These are phyloP conservation scores for Eilema sororculum DNA, from an alignment of 2,888 invertebrate genomes.

Conservation along the genomic window DNA sequence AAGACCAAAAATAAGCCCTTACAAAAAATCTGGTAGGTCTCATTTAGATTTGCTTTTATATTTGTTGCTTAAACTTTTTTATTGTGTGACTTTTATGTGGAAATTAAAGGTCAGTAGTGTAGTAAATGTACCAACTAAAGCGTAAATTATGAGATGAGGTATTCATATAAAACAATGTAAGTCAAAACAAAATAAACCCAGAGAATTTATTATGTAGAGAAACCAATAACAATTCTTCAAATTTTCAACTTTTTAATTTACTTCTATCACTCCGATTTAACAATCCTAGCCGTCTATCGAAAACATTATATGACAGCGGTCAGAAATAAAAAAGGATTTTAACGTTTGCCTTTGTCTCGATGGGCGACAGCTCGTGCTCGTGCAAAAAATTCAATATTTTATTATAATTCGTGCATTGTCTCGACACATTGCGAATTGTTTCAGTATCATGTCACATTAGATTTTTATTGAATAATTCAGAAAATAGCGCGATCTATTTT, in stretches of 20 bases:
- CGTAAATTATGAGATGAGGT: too few relatives aligned
- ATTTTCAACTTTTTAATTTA: neutral
- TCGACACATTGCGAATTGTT: conserved; percentile 74
- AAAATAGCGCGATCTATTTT: conserved; percentile 62
- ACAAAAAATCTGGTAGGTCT: too few relatives aligned
- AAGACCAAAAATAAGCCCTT: too few relatives aligned
- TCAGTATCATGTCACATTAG: conserved; percentile 69
- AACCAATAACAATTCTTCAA: neutral
- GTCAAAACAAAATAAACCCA: too few relatives aligned
- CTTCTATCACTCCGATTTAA: neutral
- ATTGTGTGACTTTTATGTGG: too few relatives aligned
- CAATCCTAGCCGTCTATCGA: conserved; percentile 18
- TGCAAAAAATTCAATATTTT: conserved; percentile 70
- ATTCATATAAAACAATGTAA: too few relatives aligned
- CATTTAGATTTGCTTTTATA: too few relatives aligned
- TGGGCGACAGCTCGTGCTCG: conserved; percentile 44
- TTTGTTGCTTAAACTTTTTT: too few relatives aligned
- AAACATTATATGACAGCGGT: conserved; percentile 33
- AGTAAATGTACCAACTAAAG: too few relatives aligned
- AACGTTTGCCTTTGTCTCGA: conserved; percentile 48
- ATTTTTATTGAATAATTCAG: conserved; percentile 84
- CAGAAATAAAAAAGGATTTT: conserved; percentile 43
- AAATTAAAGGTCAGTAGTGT: too few relatives aligned
- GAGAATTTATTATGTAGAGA: too few relatives aligned
- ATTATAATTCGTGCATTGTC: conserved; percentile 75